Base-by-base conservation (phyloP, 2,113 vertebrate species). In the Eulacestoma nigropectus region DNA sequence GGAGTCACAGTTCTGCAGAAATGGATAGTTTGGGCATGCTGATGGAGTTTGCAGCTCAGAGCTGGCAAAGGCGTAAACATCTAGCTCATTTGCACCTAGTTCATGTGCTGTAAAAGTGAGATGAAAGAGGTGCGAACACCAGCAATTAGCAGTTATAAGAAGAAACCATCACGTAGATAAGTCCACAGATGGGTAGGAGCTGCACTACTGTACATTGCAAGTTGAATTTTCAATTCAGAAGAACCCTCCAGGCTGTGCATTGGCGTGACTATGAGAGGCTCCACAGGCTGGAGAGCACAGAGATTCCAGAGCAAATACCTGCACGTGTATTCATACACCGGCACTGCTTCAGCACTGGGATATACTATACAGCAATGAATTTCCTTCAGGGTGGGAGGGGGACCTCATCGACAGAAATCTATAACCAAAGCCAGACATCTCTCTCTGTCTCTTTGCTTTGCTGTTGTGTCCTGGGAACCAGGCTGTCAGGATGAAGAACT, bases 291-390 rank as follows among this genome's bases (percentile, higher is more conserved):
- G 19, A 63, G 53, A 60, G 46, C 32, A 4, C 22, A 50, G 25
- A 33, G 23, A 63, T 52, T 52, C 57, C 57, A 73, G 46, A 64
- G 50, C 41, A 73, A 75, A 75, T 11, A 33, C 50, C 57, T 65
- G 7, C 26, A 6, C 16, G 32, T 55, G 23, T 5, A 10, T 26
- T 13, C 2, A 1, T 37, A 49, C 32, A 59, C 9, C 0, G 0
- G 7, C 2, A 1, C 26, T 74, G 11, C n/a, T 90, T 85, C 39
- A 57, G 46, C 55, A 32, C 11, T 42, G 42, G n/a, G 55, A 67
- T 25, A 39, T 47, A 33, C 9, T 55, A 7, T 7, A 33, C 1
- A 4, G 14, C 42, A 56, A 15, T 35, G 30, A 26, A n/a, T 62
- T 91, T 76, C 25, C 78, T 79, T 70, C 50, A 30, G 46, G 16